Conservation (phyloP, 2,113 vertebrate genomes). For the Notechis scutatus region DNA sequence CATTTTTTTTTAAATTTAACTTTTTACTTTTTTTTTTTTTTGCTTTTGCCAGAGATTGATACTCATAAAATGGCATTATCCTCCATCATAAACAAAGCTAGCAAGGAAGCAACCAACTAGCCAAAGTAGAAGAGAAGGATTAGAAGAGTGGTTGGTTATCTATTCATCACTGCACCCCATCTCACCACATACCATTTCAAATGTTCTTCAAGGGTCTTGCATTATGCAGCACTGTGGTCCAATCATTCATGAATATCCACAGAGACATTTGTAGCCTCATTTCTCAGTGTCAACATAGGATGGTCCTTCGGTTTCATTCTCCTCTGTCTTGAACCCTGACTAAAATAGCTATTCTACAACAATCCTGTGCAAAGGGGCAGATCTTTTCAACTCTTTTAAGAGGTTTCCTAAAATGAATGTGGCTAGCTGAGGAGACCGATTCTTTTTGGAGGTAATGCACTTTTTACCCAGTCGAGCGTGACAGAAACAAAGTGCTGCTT, state of each 20-base stretch:
- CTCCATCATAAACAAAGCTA: neutral
- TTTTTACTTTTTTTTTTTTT: neutral
- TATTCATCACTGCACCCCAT: neutral
- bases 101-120: neutral
- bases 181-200: neutral
- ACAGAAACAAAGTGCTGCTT: slow-evolving; percentile 77
- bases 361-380: slow-evolving; percentile 74
- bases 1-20: neutral
- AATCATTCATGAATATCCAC: neutral
- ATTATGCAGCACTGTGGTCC: neutral
- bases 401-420: slow-evolving; percentile 76
- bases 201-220: neutral
- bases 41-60: neutral
- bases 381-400: slow-evolving; percentile 74
- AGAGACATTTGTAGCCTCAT: neutral
- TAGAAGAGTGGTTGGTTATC: neutral
- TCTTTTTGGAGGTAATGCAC: slow-evolving; percentile 68
- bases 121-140: neutral
- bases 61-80: neutral
- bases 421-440: slow-evolving; percentile 74
- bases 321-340: neutral
- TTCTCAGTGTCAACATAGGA: neutral
- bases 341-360: slow-evolving; percentile 38
- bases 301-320: neutral
- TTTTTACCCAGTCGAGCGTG: slow-evolving; percentile 77